Evolutionary conservation across 2,888 invertebrate species (phyloP).

Genomic region (Sicus ferrugineus): DNA sequence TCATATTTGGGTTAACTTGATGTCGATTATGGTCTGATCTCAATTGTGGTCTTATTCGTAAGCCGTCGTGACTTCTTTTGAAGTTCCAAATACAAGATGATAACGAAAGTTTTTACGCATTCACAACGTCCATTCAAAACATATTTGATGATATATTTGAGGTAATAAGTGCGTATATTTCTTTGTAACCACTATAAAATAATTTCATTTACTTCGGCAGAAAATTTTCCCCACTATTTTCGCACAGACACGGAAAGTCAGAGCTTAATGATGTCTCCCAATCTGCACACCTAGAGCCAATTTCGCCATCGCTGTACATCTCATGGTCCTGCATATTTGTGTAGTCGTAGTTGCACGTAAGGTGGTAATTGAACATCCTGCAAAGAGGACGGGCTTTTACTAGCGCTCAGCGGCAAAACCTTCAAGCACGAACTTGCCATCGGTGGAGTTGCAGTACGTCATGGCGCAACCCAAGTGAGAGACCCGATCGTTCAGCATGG

Average conservation of each 20-base stretch:
- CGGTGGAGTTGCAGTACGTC: background rate
- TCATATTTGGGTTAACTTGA: no score
- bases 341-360: conserved; percentile 17
- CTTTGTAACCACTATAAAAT: background rate
- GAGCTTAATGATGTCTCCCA: background rate
- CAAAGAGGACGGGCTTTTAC: background rate
- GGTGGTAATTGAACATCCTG: background rate
- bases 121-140: no score
- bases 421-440: background rate
- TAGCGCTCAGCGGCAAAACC: background rate
- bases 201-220: background rate
- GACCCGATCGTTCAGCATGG: conserved; percentile 20
- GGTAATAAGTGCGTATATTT: no score
- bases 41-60: no score
- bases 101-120: no score
- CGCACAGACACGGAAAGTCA: background rate
- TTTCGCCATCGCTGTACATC: background rate
- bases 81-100: no score
- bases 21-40: no score
- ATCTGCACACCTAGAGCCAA: background rate
- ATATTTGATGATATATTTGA: no score
- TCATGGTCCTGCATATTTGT: background rate
- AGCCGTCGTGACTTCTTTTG: no score
- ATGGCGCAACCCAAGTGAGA: conserved; percentile 25
- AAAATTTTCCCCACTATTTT: no score